Conservation (phyloP, 2,797 vertebrate species). For the Oreochromis mossambicus region DNA sequence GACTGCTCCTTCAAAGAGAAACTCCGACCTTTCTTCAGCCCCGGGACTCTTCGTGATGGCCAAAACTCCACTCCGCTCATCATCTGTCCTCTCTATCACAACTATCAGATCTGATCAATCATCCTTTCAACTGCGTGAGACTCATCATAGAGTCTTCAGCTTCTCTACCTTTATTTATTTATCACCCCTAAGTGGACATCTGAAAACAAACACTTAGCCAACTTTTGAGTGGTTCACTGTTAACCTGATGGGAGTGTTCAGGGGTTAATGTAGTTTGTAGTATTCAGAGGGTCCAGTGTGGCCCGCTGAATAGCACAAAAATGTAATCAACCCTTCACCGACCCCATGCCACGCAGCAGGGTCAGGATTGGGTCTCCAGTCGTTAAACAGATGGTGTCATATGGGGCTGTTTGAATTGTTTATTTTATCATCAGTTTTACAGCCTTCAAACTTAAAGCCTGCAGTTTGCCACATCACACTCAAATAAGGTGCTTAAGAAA, state of each 20-base stretch:
- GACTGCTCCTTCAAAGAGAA: conserved; percentile 18
- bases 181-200: neutral
- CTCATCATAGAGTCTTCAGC: neutral
- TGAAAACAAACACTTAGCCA: neutral
- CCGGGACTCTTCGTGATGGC: neutral
- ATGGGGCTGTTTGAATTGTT: neutral
- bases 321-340: neutral
- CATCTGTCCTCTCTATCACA: neutral
- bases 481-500: neutral
- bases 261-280: neutral
- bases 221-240: neutral
- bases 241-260: neutral
- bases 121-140: neutral
- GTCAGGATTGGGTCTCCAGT: neutral
- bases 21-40: conserved; percentile 39
- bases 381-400: neutral
- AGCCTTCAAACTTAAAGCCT: neutral
- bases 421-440: neutral
- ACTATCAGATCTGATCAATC: neutral
- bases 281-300: neutral
- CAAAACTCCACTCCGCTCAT: conserved; percentile 5
- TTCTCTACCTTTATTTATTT: neutral
- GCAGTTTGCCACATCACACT: neutral
- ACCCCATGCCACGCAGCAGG: neutral
- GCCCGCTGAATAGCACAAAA: neutral